These are phyloP conservation scores for Seriola quinqueradiata DNA, from an alignment of 2,113 vertebrate species.

Conservation along the genomic window DNA sequence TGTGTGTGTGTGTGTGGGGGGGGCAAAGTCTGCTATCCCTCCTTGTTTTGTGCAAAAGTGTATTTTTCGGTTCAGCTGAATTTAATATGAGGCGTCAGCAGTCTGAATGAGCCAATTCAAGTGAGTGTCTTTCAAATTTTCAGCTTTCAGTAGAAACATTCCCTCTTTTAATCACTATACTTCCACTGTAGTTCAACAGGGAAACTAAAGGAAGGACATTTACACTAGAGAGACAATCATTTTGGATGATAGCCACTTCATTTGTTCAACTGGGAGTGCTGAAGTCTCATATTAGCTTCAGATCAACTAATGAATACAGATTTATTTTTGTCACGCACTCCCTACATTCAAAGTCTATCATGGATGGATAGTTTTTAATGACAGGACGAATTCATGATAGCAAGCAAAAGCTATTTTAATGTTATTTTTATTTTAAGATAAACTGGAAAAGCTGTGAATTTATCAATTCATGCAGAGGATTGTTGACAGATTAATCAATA, in stretches of 20 bases:
- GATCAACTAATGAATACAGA: background rate
- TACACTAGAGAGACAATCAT: background rate
- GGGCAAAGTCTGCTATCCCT: too few species aligned
- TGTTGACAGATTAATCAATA: background rate
- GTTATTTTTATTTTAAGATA: background rate
- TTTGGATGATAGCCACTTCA: background rate
- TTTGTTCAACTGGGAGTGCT: background rate
- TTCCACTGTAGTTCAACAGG: background rate
- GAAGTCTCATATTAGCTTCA: background rate
- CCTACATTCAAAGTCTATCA: too few species aligned
- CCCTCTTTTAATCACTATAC: too few species aligned
- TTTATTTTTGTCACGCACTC: too few species aligned
- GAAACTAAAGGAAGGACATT: background rate
- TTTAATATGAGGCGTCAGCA: too few species aligned
- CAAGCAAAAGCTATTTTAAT: background rate
- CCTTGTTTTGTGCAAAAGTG: too few species aligned
- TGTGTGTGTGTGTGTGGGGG: too few species aligned
- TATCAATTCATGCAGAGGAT: background rate
- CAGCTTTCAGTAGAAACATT: too few species aligned
- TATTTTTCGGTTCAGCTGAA: too few species aligned
- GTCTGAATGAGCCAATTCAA: too few species aligned
- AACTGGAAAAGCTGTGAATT: background rate
- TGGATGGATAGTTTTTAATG: background rate
- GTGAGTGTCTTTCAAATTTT: too few species aligned
- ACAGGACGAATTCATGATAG: background rate